Conservation (phyloP, 2,888 invertebrate species). For the Tenthredo notha region DNA sequence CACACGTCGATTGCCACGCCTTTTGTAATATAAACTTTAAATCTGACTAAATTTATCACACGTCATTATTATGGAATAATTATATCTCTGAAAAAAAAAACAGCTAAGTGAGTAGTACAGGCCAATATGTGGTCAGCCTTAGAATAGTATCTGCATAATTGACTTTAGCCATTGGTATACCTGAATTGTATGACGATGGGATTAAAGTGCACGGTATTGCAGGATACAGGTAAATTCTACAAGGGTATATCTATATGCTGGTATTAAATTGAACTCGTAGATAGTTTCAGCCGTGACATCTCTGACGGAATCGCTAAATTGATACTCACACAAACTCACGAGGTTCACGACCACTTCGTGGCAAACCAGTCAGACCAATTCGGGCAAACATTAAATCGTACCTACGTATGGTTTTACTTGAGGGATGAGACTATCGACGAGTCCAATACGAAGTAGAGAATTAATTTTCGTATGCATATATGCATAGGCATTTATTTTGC, state of each 20-base stretch:
- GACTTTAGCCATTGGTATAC: not conserved
- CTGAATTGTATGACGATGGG: not conserved
- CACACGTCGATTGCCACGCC: constrained; percentile 29
- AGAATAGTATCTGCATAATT: not conserved
- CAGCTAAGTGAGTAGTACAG: not conserved
- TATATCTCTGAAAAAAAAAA: not conserved
- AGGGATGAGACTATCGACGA: not conserved
- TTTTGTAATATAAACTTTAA: not conserved
- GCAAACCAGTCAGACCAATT: not conserved
- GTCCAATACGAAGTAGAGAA: not conserved
- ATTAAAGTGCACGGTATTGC: not conserved
- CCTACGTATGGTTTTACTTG: not conserved
- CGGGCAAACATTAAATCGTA: not conserved
- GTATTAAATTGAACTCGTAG: not conserved
- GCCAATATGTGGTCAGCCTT: too few relatives aligned
- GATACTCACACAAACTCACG: not conserved
- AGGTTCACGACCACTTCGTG: not conserved
- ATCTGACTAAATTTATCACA: not conserved
- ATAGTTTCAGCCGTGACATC: not conserved
- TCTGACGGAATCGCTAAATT: constrained; percentile 17
- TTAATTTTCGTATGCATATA: not conserved
- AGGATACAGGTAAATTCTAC: not conserved
- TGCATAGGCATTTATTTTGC: not conserved
- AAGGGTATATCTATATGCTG: not conserved
- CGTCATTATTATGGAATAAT: not conserved